These are phyloP conservation scores for Drosophila rellima DNA, from an alignment of 2,888 invertebrate species.

Conservation along the genomic window DNA sequence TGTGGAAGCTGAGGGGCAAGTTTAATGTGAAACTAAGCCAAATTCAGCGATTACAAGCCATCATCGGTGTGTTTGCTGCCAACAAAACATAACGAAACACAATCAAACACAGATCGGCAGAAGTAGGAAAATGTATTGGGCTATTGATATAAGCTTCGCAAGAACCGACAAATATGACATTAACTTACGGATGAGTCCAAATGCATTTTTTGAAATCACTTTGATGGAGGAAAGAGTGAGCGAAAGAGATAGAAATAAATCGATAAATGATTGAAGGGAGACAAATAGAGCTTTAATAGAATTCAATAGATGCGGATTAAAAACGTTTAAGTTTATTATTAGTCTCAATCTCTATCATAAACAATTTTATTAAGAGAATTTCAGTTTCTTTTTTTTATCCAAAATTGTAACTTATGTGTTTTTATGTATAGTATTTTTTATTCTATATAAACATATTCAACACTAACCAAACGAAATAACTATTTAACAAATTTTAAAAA, in stretches of 20 bases:
- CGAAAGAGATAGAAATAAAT: not conserved
- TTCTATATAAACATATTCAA: too few relatives aligned
- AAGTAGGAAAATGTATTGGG: constrained; percentile 8
- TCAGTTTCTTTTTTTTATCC: too few relatives aligned
- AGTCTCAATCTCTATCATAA: not conserved
- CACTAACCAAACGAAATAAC: not conserved
- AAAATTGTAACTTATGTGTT: too few relatives aligned
- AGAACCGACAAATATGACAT: constrained; percentile 44
- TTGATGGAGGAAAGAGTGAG: not conserved
- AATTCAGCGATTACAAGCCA: constrained; percentile 70
- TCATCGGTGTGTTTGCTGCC: constrained; percentile 77
- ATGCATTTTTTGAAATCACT: constrained; percentile 4
- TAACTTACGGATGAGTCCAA: constrained; percentile 18
- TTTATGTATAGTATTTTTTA: too few relatives aligned
- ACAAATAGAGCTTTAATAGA: not conserved
- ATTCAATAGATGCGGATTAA: not conserved
- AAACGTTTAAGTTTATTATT: not conserved
- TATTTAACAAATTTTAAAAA: not conserved
- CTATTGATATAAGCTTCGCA: constrained; percentile 21
- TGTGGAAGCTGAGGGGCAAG: constrained; percentile 11
- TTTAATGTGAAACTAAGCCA: constrained; percentile 77
- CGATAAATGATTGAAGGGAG: not conserved
- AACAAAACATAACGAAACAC: constrained; percentile 71
- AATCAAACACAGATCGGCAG: constrained; percentile 7
- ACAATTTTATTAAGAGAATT: too few relatives aligned